Base-by-base conservation (phyloP, 2,888 invertebrate genomes). In the Dryobota labecula region DNA sequence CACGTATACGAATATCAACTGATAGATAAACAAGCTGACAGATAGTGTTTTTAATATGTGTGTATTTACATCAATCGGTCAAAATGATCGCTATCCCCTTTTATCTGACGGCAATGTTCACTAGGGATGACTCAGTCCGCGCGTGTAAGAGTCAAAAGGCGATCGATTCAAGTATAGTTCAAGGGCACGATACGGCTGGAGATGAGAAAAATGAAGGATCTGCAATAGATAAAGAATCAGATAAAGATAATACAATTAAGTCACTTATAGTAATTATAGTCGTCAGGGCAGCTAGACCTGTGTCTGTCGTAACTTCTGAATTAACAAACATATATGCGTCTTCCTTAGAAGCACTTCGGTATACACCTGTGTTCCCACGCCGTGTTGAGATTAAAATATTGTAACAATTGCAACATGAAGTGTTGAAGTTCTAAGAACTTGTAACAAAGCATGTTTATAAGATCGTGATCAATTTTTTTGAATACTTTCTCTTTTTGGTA, bases 21-120 rank as follows among this genome's bases (percentile, higher is more conserved):
- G 70, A 71, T 67, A 66, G 24, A n/a, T 53, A 45, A 24, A 58
- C 13, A 51, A 20, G 13, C 18, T 45, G 18, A 24, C 24, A 30
- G 49, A 67, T 74, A 70, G 11, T 56, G 33, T 5, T 60, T 43
- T 38, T 51, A 53, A 69, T 53, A 41, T 33, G 9, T n/a, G 15
- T 36, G 9, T n/a, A 15, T 54, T 20, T n/a, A 57, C 36, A 54
- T 51, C 43, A 36, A 57, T 69, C 74, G 8, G 38, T 56, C 24
- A 62, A 30, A 49, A 62, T 3, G 18, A 38, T 58, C 30, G 36
- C 13, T 33, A n/a, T 33, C 33, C 33, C 27, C 4, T 54, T 54
- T 47, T 54, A 67, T 45, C 51, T 38, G 43, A 38, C 18, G 72
- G 27, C 15, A 20, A 64, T 1, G 47, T 43, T 56, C 49, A 24